phyloP scores from a whole-genome alignment of 1,140 invertebrate genomes.

The Aphaenogaster ashmeadi region DNA sequence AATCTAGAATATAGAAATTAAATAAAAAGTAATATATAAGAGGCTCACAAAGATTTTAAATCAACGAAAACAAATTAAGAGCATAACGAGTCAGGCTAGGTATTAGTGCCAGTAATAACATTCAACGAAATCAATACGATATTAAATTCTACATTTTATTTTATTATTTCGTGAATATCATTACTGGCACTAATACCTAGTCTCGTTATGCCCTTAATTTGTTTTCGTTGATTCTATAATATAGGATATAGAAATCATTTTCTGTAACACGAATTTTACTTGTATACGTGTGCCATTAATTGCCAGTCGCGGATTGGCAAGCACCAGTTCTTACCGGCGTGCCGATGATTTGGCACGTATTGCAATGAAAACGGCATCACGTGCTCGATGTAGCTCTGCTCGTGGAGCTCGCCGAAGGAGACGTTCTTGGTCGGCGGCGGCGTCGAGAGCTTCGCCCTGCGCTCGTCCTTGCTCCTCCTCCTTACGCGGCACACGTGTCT shows the following conservation, averaged over 20 bases:
- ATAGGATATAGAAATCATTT: not conserved
- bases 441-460: constrained; percentile 82
- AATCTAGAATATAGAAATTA: no score
- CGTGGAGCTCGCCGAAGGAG: constrained; percentile 85
- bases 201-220: no score
- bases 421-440: constrained; percentile 85
- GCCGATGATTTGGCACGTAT: constrained; percentile 84
- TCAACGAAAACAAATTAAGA: no score
- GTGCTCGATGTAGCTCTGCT: constrained; percentile 82
- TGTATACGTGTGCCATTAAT: not conserved
- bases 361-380: constrained; percentile 84
- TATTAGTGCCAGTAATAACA: no score
- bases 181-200: no score
- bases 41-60: no score
- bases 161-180: no score
- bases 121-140: no score
- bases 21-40: no score
- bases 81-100: no score
- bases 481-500: constrained; percentile 72
- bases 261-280: not conserved
- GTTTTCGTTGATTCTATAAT: no score
- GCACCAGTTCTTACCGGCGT: constrained; percentile 74
- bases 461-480: constrained; percentile 70
- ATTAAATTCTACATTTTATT: no score
- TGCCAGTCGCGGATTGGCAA: not conserved